These are phyloP conservation scores for Caranx ignobilis DNA, from an alignment of 2,113 vertebrate genomes.

Conservation along the genomic window DNA sequence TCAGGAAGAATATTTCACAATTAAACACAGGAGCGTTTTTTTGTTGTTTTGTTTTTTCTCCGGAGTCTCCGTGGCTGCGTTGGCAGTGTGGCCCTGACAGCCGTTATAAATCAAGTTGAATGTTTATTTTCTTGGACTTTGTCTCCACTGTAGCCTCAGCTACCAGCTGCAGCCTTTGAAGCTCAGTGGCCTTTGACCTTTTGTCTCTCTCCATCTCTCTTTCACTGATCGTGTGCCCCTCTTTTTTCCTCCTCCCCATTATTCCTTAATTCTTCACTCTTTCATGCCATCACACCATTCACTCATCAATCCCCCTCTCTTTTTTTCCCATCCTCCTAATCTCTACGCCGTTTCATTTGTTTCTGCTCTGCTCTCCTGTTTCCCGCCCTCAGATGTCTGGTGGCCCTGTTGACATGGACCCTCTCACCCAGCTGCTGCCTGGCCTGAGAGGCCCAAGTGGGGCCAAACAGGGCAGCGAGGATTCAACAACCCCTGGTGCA, in stretches of 20 bases:
- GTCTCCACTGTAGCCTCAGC: slow-evolving; percentile 46
- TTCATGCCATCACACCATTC: slow-evolving; percentile 19
- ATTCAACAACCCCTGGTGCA: slow-evolving; percentile 55
- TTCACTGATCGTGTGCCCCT: slow-evolving; percentile 22
- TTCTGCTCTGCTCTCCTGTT: slow-evolving; percentile 19
- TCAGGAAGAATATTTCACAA: slow-evolving; percentile 10
- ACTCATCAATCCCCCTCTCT: neutral
- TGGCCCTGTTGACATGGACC: slow-evolving; percentile 86
- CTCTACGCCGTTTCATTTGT: neutral
- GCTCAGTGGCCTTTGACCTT: slow-evolving; percentile 57
- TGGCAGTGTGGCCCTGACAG: slow-evolving; percentile 23
- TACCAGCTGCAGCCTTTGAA: slow-evolving; percentile 71
- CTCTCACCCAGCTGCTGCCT: slow-evolving; percentile 90
- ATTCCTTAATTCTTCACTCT: slow-evolving; percentile 39
- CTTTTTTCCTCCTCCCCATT: neutral
- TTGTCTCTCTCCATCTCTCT: slow-evolving; percentile 41
- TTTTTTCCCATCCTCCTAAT: neutral
- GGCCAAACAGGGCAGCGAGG: slow-evolving; percentile 76
- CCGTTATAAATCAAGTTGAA: slow-evolving; percentile 54
- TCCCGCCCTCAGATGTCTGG: slow-evolving; percentile 75
- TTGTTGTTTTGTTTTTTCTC: neutral
- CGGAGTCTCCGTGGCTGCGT: slow-evolving; percentile 12
- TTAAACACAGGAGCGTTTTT: neutral
- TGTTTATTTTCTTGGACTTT: slow-evolving; percentile 74
- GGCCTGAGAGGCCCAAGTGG: slow-evolving; percentile 85